phyloP scores from a whole-genome alignment of 2,888 invertebrate species.

The Meganola albula region DNA sequence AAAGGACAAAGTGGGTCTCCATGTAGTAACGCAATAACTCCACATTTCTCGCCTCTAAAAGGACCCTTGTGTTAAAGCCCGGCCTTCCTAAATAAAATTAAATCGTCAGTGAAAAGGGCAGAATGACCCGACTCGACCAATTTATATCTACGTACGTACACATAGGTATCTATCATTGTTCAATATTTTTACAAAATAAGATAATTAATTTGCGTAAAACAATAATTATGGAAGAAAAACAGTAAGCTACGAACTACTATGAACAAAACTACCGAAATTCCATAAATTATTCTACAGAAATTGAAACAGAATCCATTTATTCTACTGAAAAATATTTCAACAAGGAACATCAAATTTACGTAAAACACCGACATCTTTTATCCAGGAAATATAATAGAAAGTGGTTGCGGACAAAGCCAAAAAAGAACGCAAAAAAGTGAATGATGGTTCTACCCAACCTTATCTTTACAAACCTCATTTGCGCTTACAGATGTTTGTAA shows the following conservation, averaged over 20 bases:
- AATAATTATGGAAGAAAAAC: too few species aligned
- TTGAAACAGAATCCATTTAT: conserved; percentile 10
- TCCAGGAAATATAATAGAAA: conserved; percentile 25
- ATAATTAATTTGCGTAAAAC: too few species aligned
- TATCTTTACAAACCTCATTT: conserved; percentile 55
- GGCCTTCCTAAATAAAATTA: conserved; percentile 12
- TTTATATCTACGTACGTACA: too few species aligned
- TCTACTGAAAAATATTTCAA: conserved; percentile 13
- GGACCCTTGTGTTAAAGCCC: conserved; percentile 4
- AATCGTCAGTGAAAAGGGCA: conserved; percentile 4
- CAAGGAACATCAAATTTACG: conserved; percentile 20
- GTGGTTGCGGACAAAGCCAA: conserved; percentile 24
- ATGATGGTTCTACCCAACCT: conserved; percentile 48
- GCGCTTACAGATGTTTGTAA: conserved; percentile 50
- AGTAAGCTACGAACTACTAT: too few species aligned
- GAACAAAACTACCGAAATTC: not conserved
- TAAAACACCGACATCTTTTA: conserved; percentile 21
- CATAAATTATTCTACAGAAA: not conserved
- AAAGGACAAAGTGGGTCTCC: conserved; percentile 2
- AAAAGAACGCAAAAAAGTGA: conserved; percentile 49
- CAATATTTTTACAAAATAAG: too few species aligned
- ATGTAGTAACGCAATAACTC: conserved; percentile 10
- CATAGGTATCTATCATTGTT: too few species aligned
- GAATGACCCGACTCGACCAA: conserved; percentile 1
- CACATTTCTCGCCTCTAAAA: conserved; percentile 14